Conservation (phyloP, 2,888 invertebrate genomes). For the Marasmarcha lunaedactyla region DNA sequence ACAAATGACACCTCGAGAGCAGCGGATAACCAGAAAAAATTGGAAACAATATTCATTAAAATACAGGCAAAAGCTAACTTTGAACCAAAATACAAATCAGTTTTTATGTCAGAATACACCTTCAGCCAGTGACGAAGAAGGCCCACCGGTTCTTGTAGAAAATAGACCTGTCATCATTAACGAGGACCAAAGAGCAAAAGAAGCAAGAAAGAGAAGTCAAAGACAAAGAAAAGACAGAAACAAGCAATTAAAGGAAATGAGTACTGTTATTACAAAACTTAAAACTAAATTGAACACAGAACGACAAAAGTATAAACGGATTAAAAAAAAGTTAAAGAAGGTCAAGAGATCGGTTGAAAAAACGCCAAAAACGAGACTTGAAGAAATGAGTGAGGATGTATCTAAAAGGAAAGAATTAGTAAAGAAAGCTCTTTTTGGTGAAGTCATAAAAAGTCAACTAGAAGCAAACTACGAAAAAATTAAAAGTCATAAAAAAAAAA, state of each 20-base stretch:
- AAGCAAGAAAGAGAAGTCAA: no score
- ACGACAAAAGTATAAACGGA: constrained; percentile 10
- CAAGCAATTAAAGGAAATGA: constrained; percentile 11
- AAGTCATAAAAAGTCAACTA: constrained; percentile 14
- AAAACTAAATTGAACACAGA: constrained; percentile 15
- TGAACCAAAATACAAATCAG: constrained; percentile 12
- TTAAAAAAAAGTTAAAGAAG: constrained; percentile 14
- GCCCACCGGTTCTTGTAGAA: constrained; percentile 5
- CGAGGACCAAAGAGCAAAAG: constrained; percentile 16
- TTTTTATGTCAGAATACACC: constrained; percentile 16
- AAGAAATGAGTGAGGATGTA: constrained; percentile 12
- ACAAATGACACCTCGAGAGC: constrained; percentile 8
- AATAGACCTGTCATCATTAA: constrained; percentile 5
- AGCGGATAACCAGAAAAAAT: constrained; percentile 6
- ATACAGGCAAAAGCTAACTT: constrained; percentile 12
- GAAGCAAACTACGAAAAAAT: constrained; percentile 13
- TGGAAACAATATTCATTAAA: constrained; percentile 15
- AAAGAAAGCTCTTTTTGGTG: constrained; percentile 14
- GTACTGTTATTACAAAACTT: constrained; percentile 14
- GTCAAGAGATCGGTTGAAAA: constrained; percentile 12
- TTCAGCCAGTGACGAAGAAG: constrained; percentile 14
- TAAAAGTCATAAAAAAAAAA: constrained; percentile 11
- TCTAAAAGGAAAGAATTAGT: constrained; percentile 10
- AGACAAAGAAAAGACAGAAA: no score
- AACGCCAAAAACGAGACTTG: constrained; percentile 10